A percentile compares a stretch with the other conserved stretches of the same genome.
Evolutionary conservation across 2,888 invertebrate species (phyloP).

Genomic region (Megastigmus dorsalis): DNA sequence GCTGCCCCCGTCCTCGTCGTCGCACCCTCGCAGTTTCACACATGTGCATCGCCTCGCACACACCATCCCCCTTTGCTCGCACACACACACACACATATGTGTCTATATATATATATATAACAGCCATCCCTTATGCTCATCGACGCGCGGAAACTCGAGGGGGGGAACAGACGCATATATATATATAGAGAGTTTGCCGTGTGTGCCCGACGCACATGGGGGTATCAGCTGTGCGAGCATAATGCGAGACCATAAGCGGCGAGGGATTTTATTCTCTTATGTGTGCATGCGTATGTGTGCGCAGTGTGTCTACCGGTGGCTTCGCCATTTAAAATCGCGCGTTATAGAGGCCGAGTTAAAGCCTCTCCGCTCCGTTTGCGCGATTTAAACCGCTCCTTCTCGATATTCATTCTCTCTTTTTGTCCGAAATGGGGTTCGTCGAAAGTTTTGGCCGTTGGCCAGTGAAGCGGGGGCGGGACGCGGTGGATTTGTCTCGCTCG

Average conservation of each 20-base stretch:
- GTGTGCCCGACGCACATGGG: constrained; percentile 62
- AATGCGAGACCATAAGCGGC: constrained; percentile 42
- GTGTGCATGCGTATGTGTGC: not conserved
- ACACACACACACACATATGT: constrained; percentile 6
- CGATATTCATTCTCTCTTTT: not conserved
- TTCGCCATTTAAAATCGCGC: constrained; percentile 56
- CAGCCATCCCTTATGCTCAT: constrained; percentile 43
- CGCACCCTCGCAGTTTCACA: constrained; percentile 42
- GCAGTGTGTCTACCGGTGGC: too few species aligned
- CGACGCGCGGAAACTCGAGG: constrained; percentile 35
- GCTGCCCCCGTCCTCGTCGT: constrained; percentile 2
- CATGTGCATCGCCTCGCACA: constrained; percentile 59
- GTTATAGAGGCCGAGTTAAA: constrained; percentile 13
- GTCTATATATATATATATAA: not conserved
- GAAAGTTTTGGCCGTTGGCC: too few species aligned
- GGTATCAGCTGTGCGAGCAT: constrained; percentile 70
- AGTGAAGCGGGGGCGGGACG: too few species aligned
- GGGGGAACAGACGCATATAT: not conserved
- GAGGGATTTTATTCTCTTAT: constrained; percentile 36
- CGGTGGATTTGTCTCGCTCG: too few species aligned
- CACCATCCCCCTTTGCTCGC: constrained; percentile 56
- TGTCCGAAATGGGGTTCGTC: too few species aligned
- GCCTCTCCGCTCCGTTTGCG: not conserved
- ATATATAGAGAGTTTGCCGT: constrained; percentile 36
- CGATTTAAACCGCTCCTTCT: not conserved